Base-by-base conservation (phyloP, 2,797 vertebrate species). In the Rallus crepitans region DNA sequence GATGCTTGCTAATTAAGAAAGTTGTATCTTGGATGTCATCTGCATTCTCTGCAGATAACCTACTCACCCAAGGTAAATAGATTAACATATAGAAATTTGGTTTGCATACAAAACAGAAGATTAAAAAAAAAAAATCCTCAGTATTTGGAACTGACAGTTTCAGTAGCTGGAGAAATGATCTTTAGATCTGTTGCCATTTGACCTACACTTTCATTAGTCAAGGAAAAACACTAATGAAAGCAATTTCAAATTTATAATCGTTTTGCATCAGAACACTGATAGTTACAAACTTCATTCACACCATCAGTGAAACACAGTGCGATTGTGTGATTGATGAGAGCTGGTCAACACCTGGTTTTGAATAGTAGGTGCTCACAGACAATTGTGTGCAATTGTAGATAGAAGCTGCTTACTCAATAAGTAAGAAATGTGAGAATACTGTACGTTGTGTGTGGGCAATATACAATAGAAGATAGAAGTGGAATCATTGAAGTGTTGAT, bases 51-150 rank as follows among this genome's bases (percentile, higher is more conserved):
- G 33, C 24, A 78, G 40, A 33, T n/a, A 90, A 65, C 8, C 50
- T 76, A 55, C 5, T 35, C 19, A 15, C 16, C 31, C 37, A 76
- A 71, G 17, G 21, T 57, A 95, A 82, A 48, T 28, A 69, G 2
- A 70, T 16, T 75, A 57, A 83, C 81, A 76, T 45, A 47, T 0
- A 82, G 25, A 88, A 61, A 59, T 30, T 45, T 31, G 12, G 14
- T 66, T 91, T 90, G 37, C 30, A 69, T 23, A 76, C 14, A 93
- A 82, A 90, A 89, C 14, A 7, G 13, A 76, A 81, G 33, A 76
- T 55, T 8, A 59, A 81, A 89, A 91, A 61, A 90, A 90, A 61
- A 40, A 77, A 69, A 39, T 94, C 35, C 85, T 93, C 85, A 91
- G 72, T 81, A 88, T 82, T 88, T 86, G 66, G 69, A 93, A 52